phyloP scores from a whole-genome alignment of 2,113 vertebrate genomes.

The Phylloscopus trochiloides region DNA sequence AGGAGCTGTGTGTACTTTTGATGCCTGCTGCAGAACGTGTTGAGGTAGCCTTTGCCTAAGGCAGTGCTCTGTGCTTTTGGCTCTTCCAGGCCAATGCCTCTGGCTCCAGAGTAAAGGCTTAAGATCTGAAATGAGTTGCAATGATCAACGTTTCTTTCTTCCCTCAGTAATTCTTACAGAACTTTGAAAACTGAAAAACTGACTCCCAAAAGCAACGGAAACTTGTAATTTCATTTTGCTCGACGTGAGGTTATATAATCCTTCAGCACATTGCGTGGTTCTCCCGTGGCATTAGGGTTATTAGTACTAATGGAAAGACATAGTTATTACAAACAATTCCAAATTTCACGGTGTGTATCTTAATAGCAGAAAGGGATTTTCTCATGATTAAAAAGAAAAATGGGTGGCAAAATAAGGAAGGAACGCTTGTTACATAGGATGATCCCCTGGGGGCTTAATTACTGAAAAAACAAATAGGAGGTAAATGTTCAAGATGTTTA shows the following conservation, averaged over 20 bases:
- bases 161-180: background rate
- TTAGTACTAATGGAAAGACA: constrained; percentile 61
- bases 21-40: background rate
- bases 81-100: background rate
- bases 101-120: background rate
- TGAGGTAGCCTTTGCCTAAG: background rate
- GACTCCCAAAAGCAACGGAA: constrained; percentile 18
- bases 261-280: background rate
- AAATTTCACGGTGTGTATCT: constrained; percentile 60
- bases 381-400: constrained; percentile 69
- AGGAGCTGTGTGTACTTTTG: background rate
- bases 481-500: constrained; percentile 60
- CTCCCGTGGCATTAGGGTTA: constrained; percentile 49
- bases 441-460: constrained; percentile 62
- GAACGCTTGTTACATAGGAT: constrained; percentile 40
- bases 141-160: background rate
- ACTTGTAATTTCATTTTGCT: constrained; percentile 59
- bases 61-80: background rate
- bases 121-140: background rate
- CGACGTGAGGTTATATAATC: constrained; percentile 59
- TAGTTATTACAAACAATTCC: constrained; percentile 51
- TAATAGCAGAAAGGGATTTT: constrained; percentile 71
- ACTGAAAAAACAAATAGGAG: constrained; percentile 65
- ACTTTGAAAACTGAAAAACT: background rate
- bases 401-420: constrained; percentile 41